Base-by-base conservation (phyloP, 1,140 invertebrate species). In the Microplitis demolitor region DNA sequence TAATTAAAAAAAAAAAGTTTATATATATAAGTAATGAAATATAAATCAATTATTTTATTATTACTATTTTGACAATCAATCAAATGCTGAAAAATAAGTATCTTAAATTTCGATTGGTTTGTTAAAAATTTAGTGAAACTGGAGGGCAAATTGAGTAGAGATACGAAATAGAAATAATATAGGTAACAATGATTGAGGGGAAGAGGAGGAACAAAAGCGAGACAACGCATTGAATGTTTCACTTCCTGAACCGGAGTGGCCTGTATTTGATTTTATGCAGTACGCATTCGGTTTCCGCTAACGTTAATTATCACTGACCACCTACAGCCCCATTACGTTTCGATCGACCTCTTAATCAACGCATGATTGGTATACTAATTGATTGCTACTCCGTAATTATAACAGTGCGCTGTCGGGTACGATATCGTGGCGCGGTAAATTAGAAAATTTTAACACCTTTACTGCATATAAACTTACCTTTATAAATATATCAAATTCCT, bases 361-460 rank as follows among this genome's bases (percentile, higher is more conserved):
- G 85, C 84, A 86, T 84, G 86, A 87, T 87, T 87, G 86, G 82
- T 86, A 79, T 81, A 80, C 82, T 87, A 87, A 87, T 87, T 87
- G 85, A 87, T 87, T 86, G 85, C 85, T 85, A 86, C 84, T 85
- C 79, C 81, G 84, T 86, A 85, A 87, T 87, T 87, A 87, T 87
- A 86, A 86, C 85, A 83, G 85, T 85, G 84, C 84, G 85, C 84
- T 86, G 78, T 78, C 79, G 76, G 76, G 80, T 71, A 80, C 79
- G 84, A 83, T 85, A 85, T 80, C 79, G 83, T 78, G 78, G 78
- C 79, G 77, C 74, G 71, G 45, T 54, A 54, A 67, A 54, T 54
- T 50, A 53, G 51, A 67, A 67, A 67, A 16, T 24, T 24, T 8
- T 35, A 13, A 54, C 6, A 67, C 8, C 13, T 16, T 45, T 35